Evolutionary conservation across 2,797 vertebrate species (phyloP), one percentile per base, ranked within the genome.

Genomic region (Poliocrania exsul): DNA sequence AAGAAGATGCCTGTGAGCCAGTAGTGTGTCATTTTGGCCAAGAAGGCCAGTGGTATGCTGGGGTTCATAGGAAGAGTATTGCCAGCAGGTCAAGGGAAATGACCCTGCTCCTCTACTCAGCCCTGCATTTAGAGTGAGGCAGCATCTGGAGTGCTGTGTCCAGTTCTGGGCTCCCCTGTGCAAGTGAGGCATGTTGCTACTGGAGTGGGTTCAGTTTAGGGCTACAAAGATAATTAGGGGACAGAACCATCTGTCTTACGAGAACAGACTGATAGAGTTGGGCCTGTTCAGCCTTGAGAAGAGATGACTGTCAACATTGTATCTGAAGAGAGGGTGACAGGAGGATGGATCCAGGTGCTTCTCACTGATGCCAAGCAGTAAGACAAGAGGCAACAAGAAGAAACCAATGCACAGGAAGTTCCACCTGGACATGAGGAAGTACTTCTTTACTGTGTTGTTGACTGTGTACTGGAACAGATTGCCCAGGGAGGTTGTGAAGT

Each of bases 11-110:
- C 47, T 46, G 16, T 16, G 38, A 67, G 38, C 13, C n/a, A 75
- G 16, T 26, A 75, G 23, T 4, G 6, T 29, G 42, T 16, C 35
- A 49, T 56, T 25, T 11, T 29, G 37, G 37, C 64, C 49, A 75
- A 37, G 23, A 44, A 6, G 23, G 26, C 26, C 21, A 61, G 2
- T 0, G 0, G 28, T 15, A 18, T 29, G 42, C 20, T 15, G 16
- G 16, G 3, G 24, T 44, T 5, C 24, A 11, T 9, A 50, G n/a
- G 71, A 64, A 77, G 2, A 50, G 3, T 24, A 29, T 0, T 69
- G 24, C 25, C 31, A 74, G 33, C 13, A 70, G 37, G 10, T 33
- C 0, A 1, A 70, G 71, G 25, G 11, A 75, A 17, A 31, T 18
- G 42, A 64, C 29, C 42, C 56, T 70, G 2, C 6, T 28, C 31